Base-by-base conservation (phyloP, 2,888 invertebrate genomes). In the Halictus ligatus region DNA sequence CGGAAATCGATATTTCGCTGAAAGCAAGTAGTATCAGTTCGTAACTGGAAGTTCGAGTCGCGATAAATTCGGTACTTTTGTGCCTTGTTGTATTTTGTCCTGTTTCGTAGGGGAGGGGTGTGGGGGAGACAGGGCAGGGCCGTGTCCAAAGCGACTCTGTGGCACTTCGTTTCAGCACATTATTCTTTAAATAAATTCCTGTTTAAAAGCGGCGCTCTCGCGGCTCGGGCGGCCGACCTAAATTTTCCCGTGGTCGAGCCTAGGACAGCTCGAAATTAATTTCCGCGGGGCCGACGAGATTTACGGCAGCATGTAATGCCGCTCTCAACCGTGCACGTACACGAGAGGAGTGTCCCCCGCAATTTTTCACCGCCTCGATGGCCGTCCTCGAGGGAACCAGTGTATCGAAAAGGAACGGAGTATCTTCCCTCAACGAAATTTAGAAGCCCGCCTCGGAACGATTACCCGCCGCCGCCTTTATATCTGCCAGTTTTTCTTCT, bases 191-290 rank as follows among this genome's bases (percentile, higher is more conserved):
- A 81, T 71, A 78, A 81, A 77, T 78, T 81, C 40, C 72, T 72
- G 81, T 78, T 81, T 81, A 72, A 71, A 67, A 72, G 29, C 60
- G 40, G 25, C 58, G 64, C 15, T 6, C 25, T 64, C 64, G 18
- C 64, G 60, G 60, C 58, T n/a, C 64, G 64, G 25, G 15, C 29
- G 25, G n/a, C n/a, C 50, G 78, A 72, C 72, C 71, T 40, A 77
- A 81, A 78, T 81, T 81, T 78, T 48, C 35, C 43, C 58, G 72
- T 40, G 72, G 81, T 50, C 72, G 72, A 15, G 58, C 35, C 40
- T 15, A 40, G 81, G 35, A 78, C 81, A 78, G 81, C 29, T 72
- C n/a, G 71, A 60, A 72, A 81, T 81, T 81, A 77, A 81, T 81
- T 78, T 81, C 48, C 48, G 25, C 25, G 71, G 21, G 29, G 5